Evolutionary conservation across 2,888 invertebrate species (phyloP), one percentile per base, ranked within the genome.

Genomic region (Limenitis camilla): DNA sequence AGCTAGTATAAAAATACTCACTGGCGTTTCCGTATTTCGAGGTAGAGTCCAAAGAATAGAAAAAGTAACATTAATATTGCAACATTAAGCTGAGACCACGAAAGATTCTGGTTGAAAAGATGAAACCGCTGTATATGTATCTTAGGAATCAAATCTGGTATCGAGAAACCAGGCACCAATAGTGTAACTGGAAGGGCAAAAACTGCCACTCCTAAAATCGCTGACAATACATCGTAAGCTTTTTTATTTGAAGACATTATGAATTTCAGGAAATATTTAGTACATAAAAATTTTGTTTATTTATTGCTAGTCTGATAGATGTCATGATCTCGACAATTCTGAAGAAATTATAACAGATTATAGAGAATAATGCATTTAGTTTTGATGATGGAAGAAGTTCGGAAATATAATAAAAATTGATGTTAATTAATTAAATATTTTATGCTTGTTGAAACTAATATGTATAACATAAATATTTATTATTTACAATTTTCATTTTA

Each of bases 11-110:
- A 19, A 19, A 19, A 11, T 49, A 56, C 76, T 74, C 68, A 87
- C 86, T 72, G 80, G 61, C 86, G 69, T 56, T 79, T 84, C 31
- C 78, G 68, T 52, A 84, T 72, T 64, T 87, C 86, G 9, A 86
- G 76, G 46, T 72, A 84, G 0, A 86, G 48, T 53, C 81, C 76
- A 62, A 83, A 83, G 31, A 85, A 71, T 2, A 84, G 5, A 5
- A 63, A 54, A 28, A 83, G 53, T 2, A 78, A 27, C 0, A 65
- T 51, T 6, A 81, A 50, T 4, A 79, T 50, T 1, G 61, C 61
- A 7, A 65, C 65, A 57, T 84, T 82, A n/a, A 82, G 60, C 53
- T 83, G 74, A 0, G 66, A 42, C 84, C 85, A 86, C 1, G 78
- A 70, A 30, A 80, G 56, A 36, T 72, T 60, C 53, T 72, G 72